Base-by-base conservation (phyloP, 2,113 vertebrate genomes). In the Corythoichthys haematopterus region DNA sequence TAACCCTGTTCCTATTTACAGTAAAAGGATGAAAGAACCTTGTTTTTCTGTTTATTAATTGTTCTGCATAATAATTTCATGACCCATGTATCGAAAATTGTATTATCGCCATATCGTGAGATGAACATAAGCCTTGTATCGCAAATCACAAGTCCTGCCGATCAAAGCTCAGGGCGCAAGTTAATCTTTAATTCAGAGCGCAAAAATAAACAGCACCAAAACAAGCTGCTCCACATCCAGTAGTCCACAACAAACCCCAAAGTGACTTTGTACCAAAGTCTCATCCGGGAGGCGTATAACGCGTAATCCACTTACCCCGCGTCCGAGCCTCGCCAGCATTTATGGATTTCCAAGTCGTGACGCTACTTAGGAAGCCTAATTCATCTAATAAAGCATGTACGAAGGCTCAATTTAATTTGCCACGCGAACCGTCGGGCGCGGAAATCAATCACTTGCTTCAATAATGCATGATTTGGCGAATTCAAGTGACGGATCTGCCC, bases 311-410 rank as follows among this genome's bases (percentile, higher is more conserved):
- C 59, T 90, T 88, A 87, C 53, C 65, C 14, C 1, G 20, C 20
- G 16, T 36, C 79, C 83, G 83, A 84, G 80, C 75, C 83, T 79
- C 74, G 68, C 78, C 68, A 66, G 80, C 70, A 79, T 83, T 84
- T 85, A 85, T 81, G 84, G 81, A 83, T 60, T 72, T 63, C 70
- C 75, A 85, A 76, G 83, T 88, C 87, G 88, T 66, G 45, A 65
- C 73, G 70, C 77, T 85, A 87, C 84, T 87, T 77, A 86, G 74
- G 74, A 83, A 20, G 51, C 70, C 47, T 84, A 85, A 87, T 83
- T 82, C 69, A 84, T 88, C 82, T 84, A 87, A 90, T 85, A 86
- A 82, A 80, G 80, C 74, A 84, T 66, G 68, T 80, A 79, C 76
- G 72, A 79, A 82, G 79, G 66, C 53, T n/a, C 61, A 83, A 87